Percentiles rank a stretch among this genome's conserved stretches.
Conservation (phyloP, 2,113 vertebrate genomes). For the Paratilapia polleni region DNA sequence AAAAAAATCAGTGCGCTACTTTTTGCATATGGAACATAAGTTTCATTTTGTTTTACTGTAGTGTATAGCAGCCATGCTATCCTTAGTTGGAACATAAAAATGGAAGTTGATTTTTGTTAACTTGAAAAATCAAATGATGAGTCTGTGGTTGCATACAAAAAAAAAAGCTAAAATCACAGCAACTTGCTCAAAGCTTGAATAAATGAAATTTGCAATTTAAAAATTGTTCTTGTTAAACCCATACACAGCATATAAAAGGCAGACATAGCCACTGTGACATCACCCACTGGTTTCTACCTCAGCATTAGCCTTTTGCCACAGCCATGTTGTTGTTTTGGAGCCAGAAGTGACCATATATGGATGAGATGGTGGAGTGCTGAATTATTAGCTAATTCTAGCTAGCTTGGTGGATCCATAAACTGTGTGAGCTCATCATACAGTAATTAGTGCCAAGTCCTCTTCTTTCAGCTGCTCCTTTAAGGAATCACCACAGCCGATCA, state of each 20-base stretch:
- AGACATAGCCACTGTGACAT: not conserved
- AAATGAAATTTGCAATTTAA: not conserved
- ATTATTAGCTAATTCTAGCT: not conserved
- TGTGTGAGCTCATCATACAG: not conserved
- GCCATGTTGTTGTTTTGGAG: not conserved
- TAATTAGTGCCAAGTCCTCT: not conserved
- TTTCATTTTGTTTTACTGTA: too few species aligned
- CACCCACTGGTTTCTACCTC: not conserved
- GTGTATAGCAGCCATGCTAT: too few species aligned
- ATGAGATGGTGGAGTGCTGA: rapidly evolving
- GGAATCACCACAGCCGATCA: not conserved
- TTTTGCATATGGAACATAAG: too few species aligned
- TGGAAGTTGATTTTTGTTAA: not conserved
- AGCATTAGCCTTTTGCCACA: not conserved
- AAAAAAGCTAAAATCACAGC: not conserved
- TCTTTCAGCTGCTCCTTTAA: not conserved
- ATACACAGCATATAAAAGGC: not conserved
- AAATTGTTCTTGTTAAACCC: not conserved
- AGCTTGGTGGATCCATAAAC: not conserved
- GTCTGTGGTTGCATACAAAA: not conserved
- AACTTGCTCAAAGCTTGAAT: not conserved
- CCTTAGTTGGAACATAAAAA: too few species aligned
- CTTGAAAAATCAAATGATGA: not conserved
- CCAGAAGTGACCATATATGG: not conserved
- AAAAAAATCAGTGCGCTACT: too few species aligned